Conservation (phyloP, 2,888 invertebrate genomes). For the Apotomis betuletana region DNA sequence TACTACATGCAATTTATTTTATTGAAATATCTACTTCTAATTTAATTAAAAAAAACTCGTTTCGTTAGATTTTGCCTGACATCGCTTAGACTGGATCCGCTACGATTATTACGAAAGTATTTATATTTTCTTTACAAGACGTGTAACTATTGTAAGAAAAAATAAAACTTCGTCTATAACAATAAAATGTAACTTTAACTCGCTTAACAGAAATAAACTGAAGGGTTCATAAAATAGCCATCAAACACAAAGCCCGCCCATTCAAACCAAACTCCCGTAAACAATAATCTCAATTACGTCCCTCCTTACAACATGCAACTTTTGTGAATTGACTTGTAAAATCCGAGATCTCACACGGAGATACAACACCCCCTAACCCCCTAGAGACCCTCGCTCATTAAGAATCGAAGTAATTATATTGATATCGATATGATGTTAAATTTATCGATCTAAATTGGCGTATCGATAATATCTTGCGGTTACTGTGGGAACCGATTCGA, state of each 20-base stretch:
- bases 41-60: no score
- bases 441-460: conserved; percentile 69
- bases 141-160: background rate
- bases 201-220: conserved; percentile 13
- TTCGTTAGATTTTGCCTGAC: no score
- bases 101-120: no score
- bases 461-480: conserved; percentile 73
- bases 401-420: conserved; percentile 50
- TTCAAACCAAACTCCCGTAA: conserved; percentile 56
- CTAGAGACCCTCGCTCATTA: conserved; percentile 78
- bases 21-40: no score
- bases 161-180: background rate
- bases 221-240: conserved; percentile 49
- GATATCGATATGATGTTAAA: conserved; percentile 60
- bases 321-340: conserved; percentile 63
- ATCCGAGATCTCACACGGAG: conserved; percentile 77
- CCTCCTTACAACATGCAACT: conserved; percentile 44
- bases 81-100: no score
- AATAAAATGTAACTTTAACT: conserved; percentile 13
- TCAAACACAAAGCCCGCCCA: conserved; percentile 46
- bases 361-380: conserved; percentile 69
- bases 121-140: no score
- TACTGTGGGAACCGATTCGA: conserved; percentile 67
- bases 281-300: conserved; percentile 60
- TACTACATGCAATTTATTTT: no score